Base-by-base conservation (phyloP, 2,797 vertebrate genomes). In the Xenentodon cancila region DNA sequence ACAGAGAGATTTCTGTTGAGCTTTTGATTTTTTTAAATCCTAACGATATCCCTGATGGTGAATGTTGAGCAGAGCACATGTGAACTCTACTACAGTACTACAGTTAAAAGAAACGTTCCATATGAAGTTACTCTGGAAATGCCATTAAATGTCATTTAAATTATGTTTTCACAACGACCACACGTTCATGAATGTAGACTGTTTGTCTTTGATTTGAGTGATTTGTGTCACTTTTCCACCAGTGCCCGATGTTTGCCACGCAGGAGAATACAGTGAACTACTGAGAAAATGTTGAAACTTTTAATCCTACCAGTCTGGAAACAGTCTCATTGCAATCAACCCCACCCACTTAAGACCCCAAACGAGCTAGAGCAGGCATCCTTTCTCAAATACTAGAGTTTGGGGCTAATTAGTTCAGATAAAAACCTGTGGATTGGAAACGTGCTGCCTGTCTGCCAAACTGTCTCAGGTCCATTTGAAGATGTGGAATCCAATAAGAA, bases 401-500 rank as follows among this genome's bases (percentile, higher is more conserved):
- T 25, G 47, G 21, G 54, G 55, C 72, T 82, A 81, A 80, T 88
- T 77, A 64, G 73, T 17, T 64, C 20, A 60, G 73, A 85, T 82
- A 68, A 77, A 48, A 85, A 72, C 53, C 74, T 71, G 71, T 43
- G 56, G 75, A 63, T 63, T 64, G 54, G 46, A 71, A 74, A 57
- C 58, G 21, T 1, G 4, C 40, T 3, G 75, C 52, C 54, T 17
- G 77, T 80, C 78, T 82, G 73, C 75, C 77, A 63, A 69, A 77
- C 71, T 37, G 73, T 42, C 71, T 64, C 49, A 11, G 52, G 68
- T 79, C 61, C 70, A 73, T 78, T 79, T 79, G 79, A 82, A 77
- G 72, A 59, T 27, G 37, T 34, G 53, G 59, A 80, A 90, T 80
- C 77, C 79, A 87, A 80, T 82, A 68, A 82, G 71, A 77, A 68